phyloP scores from a whole-genome alignment of 1,140 invertebrate species.

The Leptoteleia sp. region DNA sequence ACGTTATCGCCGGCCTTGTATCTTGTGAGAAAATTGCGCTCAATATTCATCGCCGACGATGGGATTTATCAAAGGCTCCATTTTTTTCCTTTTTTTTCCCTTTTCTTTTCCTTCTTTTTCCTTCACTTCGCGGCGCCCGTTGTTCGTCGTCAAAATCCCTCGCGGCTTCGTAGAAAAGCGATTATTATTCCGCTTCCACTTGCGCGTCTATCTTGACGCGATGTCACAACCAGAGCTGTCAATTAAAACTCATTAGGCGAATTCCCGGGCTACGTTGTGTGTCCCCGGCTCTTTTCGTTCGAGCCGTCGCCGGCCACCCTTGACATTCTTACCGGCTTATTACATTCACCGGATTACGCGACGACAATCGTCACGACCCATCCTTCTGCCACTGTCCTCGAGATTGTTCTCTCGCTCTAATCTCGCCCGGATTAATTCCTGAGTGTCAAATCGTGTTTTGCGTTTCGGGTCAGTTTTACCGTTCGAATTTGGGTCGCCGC shows the following conservation, averaged over 20 bases:
- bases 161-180: slow-evolving; percentile 7
- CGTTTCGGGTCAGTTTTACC: slow-evolving; percentile 7
- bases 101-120: too few species aligned
- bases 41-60: slow-evolving; percentile 20
- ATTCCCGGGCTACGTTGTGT: slow-evolving; percentile 69
- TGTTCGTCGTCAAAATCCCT: background rate
- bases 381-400: slow-evolving; percentile 58
- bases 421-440: slow-evolving; percentile 34
- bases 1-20: slow-evolving; percentile 37
- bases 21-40: too few species aligned
- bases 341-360: slow-evolving; percentile 68
- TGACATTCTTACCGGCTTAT: slow-evolving; percentile 76
- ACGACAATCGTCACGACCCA: slow-evolving; percentile 66
- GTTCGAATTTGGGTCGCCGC: slow-evolving; percentile 26
- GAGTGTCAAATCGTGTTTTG: slow-evolving; percentile 44
- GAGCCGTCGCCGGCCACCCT: slow-evolving; percentile 73
- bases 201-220: slow-evolving; percentile 75
- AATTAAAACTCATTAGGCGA: slow-evolving; percentile 78
- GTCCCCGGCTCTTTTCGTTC: slow-evolving; percentile 67
- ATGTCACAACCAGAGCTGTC: slow-evolving; percentile 74
- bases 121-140: background rate
- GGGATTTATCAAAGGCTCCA: background rate
- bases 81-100: too few species aligned
- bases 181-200: slow-evolving; percentile 76
- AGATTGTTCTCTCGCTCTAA: slow-evolving; percentile 62